Evolutionary conservation across 2,797 vertebrate species (phyloP).

Genomic region (Perodicticus potto): DNA sequence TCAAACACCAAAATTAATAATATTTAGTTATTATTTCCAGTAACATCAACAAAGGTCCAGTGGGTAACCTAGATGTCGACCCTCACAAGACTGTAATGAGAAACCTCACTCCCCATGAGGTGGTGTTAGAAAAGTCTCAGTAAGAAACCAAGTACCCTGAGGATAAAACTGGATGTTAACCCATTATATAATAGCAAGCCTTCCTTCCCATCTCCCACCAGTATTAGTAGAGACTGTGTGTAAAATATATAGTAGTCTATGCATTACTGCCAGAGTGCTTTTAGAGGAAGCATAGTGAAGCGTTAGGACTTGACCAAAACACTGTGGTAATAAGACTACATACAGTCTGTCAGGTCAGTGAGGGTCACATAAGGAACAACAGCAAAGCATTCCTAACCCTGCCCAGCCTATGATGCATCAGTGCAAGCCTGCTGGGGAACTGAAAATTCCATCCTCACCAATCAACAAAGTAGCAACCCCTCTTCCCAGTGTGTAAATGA

Average conservation of each 20-base stretch:
- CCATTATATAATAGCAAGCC: not conserved
- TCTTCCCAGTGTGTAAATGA: not conserved
- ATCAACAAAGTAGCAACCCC: not conserved
- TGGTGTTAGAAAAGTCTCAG: not conserved
- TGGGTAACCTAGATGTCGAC: not conserved
- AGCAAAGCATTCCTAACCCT: not conserved
- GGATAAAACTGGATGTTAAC: not conserved
- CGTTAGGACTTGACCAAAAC: not conserved
- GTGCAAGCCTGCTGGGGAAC: not conserved
- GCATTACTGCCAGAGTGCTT: not conserved
- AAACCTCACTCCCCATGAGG: accelerated
- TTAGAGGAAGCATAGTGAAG: not conserved
- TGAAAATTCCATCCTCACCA: not conserved
- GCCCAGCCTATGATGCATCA: not conserved
- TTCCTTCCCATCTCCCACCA: too few species aligned
- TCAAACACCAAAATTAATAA: not conserved
- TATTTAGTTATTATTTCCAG: not conserved
- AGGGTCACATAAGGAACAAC: not conserved
- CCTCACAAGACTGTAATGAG: not conserved
- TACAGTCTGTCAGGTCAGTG: not conserved
- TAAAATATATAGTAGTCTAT: too few species aligned
- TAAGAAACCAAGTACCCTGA: not conserved
- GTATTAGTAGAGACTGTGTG: not conserved
- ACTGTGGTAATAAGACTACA: not conserved
- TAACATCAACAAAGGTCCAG: not conserved